Conservation (phyloP, 2,113 vertebrate species). For the Glaucomys volans region DNA sequence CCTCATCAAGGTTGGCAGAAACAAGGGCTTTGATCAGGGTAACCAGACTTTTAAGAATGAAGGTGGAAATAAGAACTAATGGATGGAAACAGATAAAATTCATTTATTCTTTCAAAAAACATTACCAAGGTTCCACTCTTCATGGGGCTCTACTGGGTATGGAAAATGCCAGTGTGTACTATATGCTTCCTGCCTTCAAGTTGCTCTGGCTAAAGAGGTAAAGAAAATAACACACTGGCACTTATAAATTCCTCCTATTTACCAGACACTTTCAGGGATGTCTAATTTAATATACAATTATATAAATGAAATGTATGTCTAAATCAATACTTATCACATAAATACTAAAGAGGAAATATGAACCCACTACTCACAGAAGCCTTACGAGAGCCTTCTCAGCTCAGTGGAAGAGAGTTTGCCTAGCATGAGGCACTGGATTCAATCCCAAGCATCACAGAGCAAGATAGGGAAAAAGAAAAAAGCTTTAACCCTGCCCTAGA, state of each 20-base stretch:
- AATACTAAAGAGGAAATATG: background rate
- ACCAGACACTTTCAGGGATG: background rate
- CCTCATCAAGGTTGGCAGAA: background rate
- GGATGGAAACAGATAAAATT: background rate
- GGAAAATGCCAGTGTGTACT: background rate
- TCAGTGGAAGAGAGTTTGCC: background rate
- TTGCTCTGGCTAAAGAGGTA: background rate
- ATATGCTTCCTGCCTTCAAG: background rate
- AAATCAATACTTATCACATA: slow-evolving; percentile 21
- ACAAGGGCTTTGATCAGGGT: background rate
- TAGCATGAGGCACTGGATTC: background rate
- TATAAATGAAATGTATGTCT: background rate
- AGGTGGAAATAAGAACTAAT: background rate
- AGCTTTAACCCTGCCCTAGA: background rate
- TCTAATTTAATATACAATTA: background rate
- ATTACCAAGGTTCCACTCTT: background rate
- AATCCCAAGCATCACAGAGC: background rate
- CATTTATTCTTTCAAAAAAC: background rate
- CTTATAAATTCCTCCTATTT: background rate
- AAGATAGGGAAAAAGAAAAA: background rate
- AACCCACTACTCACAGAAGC: background rate
- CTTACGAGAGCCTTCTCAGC: background rate
- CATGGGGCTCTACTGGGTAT: background rate
- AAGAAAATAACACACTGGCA: background rate
- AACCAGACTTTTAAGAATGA: background rate